Conservation (phyloP, 2,797 vertebrate genomes). For the Tragelaphus eurycerus region DNA sequence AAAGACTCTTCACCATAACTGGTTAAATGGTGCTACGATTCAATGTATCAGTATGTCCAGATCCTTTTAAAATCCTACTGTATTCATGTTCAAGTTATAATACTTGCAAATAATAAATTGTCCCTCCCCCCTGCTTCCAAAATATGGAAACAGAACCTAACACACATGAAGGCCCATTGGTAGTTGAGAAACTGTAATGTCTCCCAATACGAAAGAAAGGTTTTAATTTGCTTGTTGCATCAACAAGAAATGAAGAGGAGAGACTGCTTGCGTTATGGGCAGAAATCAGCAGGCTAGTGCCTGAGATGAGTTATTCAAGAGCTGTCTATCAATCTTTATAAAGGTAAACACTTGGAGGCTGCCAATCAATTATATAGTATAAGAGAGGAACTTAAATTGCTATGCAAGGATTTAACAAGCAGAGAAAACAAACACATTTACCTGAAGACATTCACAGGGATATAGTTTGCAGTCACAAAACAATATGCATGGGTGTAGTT, state of each 20-base stretch:
- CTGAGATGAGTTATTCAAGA: conserved; percentile 42
- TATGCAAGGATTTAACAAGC: conserved; percentile 47
- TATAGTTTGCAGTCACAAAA: conserved; percentile 8
- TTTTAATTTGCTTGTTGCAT: conserved; percentile 10
- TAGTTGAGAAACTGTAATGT: not conserved
- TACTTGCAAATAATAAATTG: not conserved
- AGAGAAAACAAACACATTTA: conserved; percentile 22
- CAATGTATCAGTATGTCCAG: not conserved
- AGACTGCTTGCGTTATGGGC: not conserved
- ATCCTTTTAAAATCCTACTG: not conserved
- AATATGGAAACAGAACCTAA: not conserved
- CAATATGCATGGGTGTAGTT: not conserved
- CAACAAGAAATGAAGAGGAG: conserved; percentile 20
- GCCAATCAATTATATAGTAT: conserved; percentile 37
- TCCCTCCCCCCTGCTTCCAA: not conserved
- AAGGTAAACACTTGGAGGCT: conserved; percentile 58
- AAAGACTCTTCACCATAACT: not conserved
- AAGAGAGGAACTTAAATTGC: conserved; percentile 33
- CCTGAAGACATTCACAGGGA: conserved; percentile 38
- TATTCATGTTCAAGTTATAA: not conserved
- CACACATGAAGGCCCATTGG: not conserved
- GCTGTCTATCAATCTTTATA: conserved; percentile 39
- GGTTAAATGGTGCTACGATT: not conserved
- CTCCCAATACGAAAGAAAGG: not conserved
- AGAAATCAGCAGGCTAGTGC: conserved; percentile 43